These are phyloP conservation scores for Hyposoter didymator DNA, from an alignment of 2,888 invertebrate genomes.

Conservation along the genomic window DNA sequence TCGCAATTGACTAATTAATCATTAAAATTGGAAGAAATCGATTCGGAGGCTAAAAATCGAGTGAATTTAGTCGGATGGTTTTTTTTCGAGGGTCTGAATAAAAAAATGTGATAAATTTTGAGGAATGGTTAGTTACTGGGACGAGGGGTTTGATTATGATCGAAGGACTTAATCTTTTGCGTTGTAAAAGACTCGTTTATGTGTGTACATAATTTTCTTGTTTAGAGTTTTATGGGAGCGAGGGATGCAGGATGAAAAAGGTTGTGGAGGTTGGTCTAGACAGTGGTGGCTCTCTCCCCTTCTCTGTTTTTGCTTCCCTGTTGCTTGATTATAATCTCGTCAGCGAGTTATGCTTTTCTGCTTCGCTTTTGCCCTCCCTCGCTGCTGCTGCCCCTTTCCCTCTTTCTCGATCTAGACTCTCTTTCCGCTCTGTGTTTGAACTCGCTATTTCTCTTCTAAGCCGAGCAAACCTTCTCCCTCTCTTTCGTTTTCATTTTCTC, in stretches of 20 bases:
- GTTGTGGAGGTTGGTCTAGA: conserved; percentile 34
- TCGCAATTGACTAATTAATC: neutral
- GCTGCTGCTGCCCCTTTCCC: conserved; percentile 46
- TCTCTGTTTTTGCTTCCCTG: conserved; percentile 79
- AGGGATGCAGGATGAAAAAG: conserved; percentile 9
- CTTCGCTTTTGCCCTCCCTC: conserved; percentile 33
- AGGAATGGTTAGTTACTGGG: neutral
- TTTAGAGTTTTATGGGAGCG: neutral
- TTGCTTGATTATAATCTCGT: conserved; percentile 83
- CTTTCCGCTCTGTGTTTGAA: conserved; percentile 24
- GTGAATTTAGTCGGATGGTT: neutral
- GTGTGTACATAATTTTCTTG: conserved; percentile 21
- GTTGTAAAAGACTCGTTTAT: conserved; percentile 7
- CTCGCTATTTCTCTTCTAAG: conserved; percentile 41
- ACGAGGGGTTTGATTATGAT: neutral
- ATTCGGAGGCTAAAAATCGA: neutral
- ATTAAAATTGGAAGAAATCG: neutral
- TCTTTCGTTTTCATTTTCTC: neutral
- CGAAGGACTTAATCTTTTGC: conserved; percentile 2
- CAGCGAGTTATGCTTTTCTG: conserved; percentile 81
- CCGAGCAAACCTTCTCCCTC: conserved; percentile 13
- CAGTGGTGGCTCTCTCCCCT: conserved; percentile 20
- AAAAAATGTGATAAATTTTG: neutral
- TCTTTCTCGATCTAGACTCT: conserved; percentile 51
- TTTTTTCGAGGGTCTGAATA: neutral